Conservation (phyloP, 2,113 vertebrate genomes). For the Corynorhinus townsendii region DNA sequence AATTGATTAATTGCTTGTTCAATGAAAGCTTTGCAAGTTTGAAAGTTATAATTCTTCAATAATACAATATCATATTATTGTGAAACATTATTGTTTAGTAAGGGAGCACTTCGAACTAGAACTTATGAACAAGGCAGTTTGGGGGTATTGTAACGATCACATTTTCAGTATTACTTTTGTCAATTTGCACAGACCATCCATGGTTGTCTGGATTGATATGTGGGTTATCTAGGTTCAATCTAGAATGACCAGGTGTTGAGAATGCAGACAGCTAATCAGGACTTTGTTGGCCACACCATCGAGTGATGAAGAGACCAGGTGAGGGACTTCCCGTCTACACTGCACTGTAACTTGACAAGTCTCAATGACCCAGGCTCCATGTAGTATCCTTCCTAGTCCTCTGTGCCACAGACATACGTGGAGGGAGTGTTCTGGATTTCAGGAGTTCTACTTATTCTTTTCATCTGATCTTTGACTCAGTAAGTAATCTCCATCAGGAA, state of each 20-base stretch:
- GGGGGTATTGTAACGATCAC: neutral
- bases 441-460: neutral
- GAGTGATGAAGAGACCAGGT: neutral
- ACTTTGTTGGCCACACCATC: neutral
- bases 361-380: neutral
- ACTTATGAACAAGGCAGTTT: neutral
- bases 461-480: neutral
- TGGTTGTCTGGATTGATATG: neutral
- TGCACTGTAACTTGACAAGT: neutral
- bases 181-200: neutral
- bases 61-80: neutral
- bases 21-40: neutral
- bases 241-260: neutral
- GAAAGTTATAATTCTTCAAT: neutral
- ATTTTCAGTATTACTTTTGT: constrained; percentile 28
- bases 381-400: neutral
- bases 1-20: neutral
- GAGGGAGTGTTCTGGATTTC: neutral
- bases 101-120: neutral
- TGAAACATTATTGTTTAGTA: neutral
- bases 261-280: neutral
- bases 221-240: neutral
- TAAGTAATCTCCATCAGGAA: constrained; percentile 9
- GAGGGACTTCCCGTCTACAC: neutral
- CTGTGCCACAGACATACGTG: neutral